Evolutionary conservation across 2,797 vertebrate genomes (phyloP), one percentile per base, ranked within the genome.

Genomic region (Geotria australis): DNA sequence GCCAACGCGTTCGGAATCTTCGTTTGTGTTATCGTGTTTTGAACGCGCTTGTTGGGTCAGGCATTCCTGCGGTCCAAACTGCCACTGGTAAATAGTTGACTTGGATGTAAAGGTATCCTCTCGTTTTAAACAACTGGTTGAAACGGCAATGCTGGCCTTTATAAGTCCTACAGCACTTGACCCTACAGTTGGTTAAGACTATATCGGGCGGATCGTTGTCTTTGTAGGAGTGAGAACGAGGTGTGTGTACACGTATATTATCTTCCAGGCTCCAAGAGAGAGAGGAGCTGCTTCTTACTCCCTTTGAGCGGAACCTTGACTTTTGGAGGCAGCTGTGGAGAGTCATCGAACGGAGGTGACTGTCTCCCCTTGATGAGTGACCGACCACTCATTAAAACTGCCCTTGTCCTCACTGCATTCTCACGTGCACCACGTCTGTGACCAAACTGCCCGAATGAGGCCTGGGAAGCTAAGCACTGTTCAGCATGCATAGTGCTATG

Each of bases 311-410:
- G 61, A 98, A 95, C 69, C 65, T 98, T 68, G 83, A 98, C 64
- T 96, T 98, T 63, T 98, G 89, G 89, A 79, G 88, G 60, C 91
- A 98, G 60, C 77, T 98, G 38, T 98, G 91, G 91, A 79, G 91
- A 70, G 91, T 98, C 61, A 83, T 95, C 46, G 91, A 98, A 68
- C 81, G 86, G 63, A 98, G 91, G 91, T 91, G 70, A 65, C 46
- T 12, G 4, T 9, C 3, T 3, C 64, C 59, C 63, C 56, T 62
- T 13, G 61, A 64, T 62, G 62, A 64, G 63, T 63, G 66, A 66
- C 65, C 68, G 61, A 61, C 47, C 68, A 58, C 38, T 60, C 61
- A 61, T 48, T 59, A 63, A 71, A 57, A 70, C 60, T 69, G 60
- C 59, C 61, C 10, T 1, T 1, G 53, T 66, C 70, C 70, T 66